Evolutionary conservation across 2,888 invertebrate species (phyloP), one percentile per base, ranked within the genome.

Genomic region (Chrysopilus asiliformis): DNA sequence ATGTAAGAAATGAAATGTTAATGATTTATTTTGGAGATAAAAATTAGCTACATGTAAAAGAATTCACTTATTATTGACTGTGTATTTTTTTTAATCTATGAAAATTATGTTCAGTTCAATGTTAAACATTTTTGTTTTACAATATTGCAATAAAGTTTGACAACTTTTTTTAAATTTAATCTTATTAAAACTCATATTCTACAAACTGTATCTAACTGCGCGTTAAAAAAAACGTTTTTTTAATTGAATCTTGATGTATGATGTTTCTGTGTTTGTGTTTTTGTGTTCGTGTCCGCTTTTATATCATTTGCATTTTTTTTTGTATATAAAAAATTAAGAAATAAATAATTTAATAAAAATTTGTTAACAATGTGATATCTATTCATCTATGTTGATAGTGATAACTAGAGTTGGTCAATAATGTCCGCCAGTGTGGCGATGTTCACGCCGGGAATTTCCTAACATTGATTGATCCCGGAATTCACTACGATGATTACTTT

Each of bases 371-470:
- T n/a, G 10, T 26, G 7, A 28, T 19, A 19, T 15, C 39, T 51
- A 53, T 47, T 60, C 53, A 48, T 63, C 63, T 55, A 63, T 53
- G 45, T 62, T 63, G 44, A 63, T 63, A 49, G 63, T 62, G 36
- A 63, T 60, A 45, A 63, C 53, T 63, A 61, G 61, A 47, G 60
- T 59, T 32, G 43, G 45, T 64, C 61, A 64, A 56, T 64, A 64
- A 46, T 63, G 60, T 45, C 56, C 55, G 19, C 56, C 57, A 39
- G 55, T 60, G 33, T 62, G 60, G 43, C 61, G 51, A 49, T 62
- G 61, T 12, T 62, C 61, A 32, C 61, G 56, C 34, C 63, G 52
- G 19, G 55, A 55, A 36, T 48, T 48, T 12, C 40, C 44, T 8
- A 38, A 32, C 20, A 43, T 34, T 16, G 61, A 52, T 39, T 57